These are phyloP conservation scores for Heterodera filipjevi DNA, from an alignment of 2,888 invertebrate species.

Conservation along the genomic window DNA sequence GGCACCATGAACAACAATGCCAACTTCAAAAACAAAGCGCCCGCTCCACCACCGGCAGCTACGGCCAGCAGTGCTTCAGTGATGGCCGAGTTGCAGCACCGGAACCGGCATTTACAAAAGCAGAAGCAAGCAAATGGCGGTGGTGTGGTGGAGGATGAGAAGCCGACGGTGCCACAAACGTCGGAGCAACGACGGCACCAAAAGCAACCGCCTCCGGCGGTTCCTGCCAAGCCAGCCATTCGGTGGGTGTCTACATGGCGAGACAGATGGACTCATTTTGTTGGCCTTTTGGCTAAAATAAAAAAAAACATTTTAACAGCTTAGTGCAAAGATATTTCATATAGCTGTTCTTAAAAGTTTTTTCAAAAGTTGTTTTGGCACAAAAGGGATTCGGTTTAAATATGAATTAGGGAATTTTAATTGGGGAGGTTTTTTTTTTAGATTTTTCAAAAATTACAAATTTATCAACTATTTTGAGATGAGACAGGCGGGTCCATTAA, in stretches of 20 bases:
- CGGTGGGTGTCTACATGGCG: neutral
- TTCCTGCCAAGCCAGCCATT: slow-evolving; percentile 21
- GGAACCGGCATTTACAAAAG: neutral
- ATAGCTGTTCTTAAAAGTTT: too few relatives aligned
- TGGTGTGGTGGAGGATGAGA: neutral
- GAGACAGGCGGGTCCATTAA: too few relatives aligned
- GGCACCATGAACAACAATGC: neutral
- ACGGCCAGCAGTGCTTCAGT: neutral
- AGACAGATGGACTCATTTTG: neutral
- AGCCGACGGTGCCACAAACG: neutral
- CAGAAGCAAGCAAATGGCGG: neutral
- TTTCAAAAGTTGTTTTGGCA: too few relatives aligned
- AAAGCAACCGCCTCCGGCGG: neutral
- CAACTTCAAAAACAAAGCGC: neutral
- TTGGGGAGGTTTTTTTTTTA: too few relatives aligned
- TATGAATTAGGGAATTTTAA: too few relatives aligned
- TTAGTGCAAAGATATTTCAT: too few relatives aligned
- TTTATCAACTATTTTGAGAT: too few relatives aligned
- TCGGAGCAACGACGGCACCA: neutral
- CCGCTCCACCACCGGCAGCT: neutral
- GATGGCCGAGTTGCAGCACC: neutral
- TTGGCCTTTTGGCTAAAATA: too few relatives aligned
- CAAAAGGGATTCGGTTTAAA: too few relatives aligned
- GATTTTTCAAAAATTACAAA: neutral
- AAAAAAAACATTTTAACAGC: too few relatives aligned